These are phyloP conservation scores for Macrochelys suwanniensis DNA, from an alignment of 2,797 vertebrate species.

Conservation along the genomic window DNA sequence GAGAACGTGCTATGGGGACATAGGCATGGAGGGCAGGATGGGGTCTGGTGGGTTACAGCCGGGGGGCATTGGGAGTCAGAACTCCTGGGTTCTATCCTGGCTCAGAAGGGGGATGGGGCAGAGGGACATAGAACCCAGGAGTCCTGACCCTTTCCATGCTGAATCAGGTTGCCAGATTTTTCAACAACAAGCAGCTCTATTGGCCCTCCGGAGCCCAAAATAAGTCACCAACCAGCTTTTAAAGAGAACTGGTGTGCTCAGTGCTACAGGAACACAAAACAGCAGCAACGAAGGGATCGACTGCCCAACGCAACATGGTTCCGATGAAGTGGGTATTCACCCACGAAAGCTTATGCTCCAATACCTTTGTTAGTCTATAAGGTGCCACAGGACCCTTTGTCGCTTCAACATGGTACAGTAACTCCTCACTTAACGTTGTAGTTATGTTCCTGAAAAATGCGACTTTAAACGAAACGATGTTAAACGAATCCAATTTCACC, in stretches of 20 bases:
- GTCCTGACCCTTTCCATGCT: neutral
- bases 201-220: neutral
- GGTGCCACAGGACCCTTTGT: too few relatives aligned
- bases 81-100: neutral
- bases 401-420: too few relatives aligned
- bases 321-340: too few relatives aligned
- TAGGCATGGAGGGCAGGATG: neutral
- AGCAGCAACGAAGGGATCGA: neutral
- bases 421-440: too few relatives aligned
- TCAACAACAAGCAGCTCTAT: neutral
- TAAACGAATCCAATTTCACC: too few relatives aligned
- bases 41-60: neutral
- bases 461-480: too few relatives aligned
- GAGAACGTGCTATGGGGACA: neutral
- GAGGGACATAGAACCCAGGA: neutral
- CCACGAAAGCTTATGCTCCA: too few relatives aligned
- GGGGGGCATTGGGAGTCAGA: neutral
- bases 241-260: too few relatives aligned
- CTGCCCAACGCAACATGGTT: neutral
- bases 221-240: neutral
- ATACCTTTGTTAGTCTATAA: too few relatives aligned
- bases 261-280: neutral
- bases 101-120: neutral
- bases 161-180: neutral
- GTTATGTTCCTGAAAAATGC: too few relatives aligned